Percentiles rank a stretch among this genome's conserved stretches.
Conservation (phyloP, 2,888 invertebrate genomes). For the Platycnemis pennipes region DNA sequence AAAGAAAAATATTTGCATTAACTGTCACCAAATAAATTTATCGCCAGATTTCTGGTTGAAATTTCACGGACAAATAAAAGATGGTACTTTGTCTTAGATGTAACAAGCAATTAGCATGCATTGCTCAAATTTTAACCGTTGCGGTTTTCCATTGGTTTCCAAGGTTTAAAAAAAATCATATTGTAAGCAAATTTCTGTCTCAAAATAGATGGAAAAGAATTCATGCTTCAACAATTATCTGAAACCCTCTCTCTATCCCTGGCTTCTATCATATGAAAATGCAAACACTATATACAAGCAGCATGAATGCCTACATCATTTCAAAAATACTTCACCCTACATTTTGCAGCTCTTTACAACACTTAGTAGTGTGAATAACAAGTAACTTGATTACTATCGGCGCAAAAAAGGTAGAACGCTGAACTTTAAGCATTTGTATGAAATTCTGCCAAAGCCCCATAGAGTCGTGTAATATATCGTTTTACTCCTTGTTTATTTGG, state of each 20-base stretch:
- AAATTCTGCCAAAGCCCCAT: no score
- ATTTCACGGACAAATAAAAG: background rate
- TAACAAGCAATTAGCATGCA: background rate
- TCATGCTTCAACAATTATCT: conserved; percentile 26
- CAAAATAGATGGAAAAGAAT: conserved; percentile 41
- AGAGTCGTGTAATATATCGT: no score
- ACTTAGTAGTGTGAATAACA: conserved; percentile 67
- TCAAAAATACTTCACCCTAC: conserved; percentile 67
- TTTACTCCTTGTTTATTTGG: no score
- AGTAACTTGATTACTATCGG: conserved; percentile 59
- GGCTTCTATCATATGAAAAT: conserved; percentile 66
- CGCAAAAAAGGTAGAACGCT: no score
- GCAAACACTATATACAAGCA: conserved; percentile 64
- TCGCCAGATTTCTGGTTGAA: background rate
- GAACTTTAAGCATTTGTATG: no score
- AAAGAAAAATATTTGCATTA: conserved; percentile 43
- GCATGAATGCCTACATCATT: conserved; percentile 60
- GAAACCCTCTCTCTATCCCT: conserved; percentile 16
- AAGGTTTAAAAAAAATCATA: conserved; percentile 13
- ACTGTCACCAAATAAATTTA: conserved; percentile 40
- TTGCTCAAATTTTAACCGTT: background rate
- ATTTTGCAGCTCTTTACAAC: conserved; percentile 65
- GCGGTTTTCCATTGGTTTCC: background rate
- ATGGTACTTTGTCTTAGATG: background rate
- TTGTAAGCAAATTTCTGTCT: background rate